phyloP scores from a whole-genome alignment of 2,113 vertebrate species.

The Trinectes maculatus region DNA sequence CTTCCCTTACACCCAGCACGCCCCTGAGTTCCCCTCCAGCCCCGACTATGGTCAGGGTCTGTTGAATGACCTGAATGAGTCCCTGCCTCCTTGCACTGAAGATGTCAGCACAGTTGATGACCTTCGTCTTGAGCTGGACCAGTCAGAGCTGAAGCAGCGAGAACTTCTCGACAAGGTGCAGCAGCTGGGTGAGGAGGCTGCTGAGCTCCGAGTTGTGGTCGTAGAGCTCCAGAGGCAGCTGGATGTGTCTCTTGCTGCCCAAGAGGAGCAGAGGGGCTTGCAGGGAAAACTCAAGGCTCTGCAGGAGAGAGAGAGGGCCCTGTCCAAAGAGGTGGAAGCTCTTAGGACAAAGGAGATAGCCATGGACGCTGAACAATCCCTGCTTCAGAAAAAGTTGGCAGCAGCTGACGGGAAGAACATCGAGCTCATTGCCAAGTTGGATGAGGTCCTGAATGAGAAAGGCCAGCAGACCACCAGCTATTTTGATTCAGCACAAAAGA shows the following conservation, averaged over 20 bases:
- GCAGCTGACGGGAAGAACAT: conserved; percentile 79
- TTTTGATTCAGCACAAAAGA: conserved; percentile 82
- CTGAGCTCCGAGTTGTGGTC: conserved; percentile 83
- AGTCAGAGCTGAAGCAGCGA: conserved; percentile 88
- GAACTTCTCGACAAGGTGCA: conserved; percentile 82
- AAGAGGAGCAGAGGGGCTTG: conserved; percentile 78
- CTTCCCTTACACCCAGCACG: conserved; percentile 71
- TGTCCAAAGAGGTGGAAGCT: conserved; percentile 76
- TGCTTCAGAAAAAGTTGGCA: conserved; percentile 76
- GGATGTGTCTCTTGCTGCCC: conserved; percentile 80
- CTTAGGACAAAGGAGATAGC: conserved; percentile 62
- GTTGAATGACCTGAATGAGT: conserved; percentile 83
- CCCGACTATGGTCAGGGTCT: conserved; percentile 85
- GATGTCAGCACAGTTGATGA: conserved; percentile 85
- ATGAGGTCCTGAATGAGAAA: conserved; percentile 73
- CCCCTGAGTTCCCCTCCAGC: conserved; percentile 86
- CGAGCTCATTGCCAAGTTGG: conserved; percentile 77
- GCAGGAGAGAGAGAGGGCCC: conserved; percentile 69
- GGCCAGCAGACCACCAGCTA: conserved; percentile 75
- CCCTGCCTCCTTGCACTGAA: conserved; percentile 64
- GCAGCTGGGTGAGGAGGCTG: conserved; percentile 87
- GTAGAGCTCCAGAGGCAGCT: conserved; percentile 87
- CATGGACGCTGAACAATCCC: conserved; percentile 58
- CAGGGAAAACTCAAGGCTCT: conserved; percentile 69
- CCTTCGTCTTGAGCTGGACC: conserved; percentile 92